Base-by-base conservation (phyloP, 1,140 invertebrate species). In the Drosophila insularis region DNA sequence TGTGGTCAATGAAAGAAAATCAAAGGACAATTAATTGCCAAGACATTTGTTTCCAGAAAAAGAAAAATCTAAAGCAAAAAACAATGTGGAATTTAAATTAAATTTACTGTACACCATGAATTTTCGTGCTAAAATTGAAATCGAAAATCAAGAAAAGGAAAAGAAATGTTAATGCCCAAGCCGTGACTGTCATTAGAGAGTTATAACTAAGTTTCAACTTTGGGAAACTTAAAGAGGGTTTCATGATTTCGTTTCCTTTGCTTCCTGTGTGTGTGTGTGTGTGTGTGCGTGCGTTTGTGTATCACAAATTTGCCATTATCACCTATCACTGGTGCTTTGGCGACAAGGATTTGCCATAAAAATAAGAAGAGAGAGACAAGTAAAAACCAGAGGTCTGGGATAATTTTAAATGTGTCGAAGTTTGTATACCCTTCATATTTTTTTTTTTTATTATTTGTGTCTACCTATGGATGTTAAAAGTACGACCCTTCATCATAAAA, bases 311-410 rank as follows among this genome's bases (percentile, higher is more conserved):
- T 89, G 84, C 87, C 87, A 90, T 90, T 90, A 90, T 90, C 87
- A 90, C 87, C 89, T 90, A 90, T 90, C 87, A 90, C 84, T 87
- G 81, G 79, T 73, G 82, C 78, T 86, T 89, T 90, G 87, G 70
- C 76, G 67, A 56, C 55, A 71, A 50, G 76, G 80, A 89, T 89
- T 89, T 89, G 73, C 54, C 72, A 76, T 76, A 76, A 76, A 75
- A 75, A 46, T 17, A 46, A 17, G 21, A 39, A 63, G 14, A n/a
- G n/a, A n/a, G 13, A 31, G 39, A 11, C 39, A n/a, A 40, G 39
- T 13, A 40, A 35, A 35, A 35, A 46, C 4, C 27, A 27, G 4
- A 27, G 4, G 27, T 27, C 27, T 27, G 27, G 4, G 27, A 27
- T 27, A 27, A 27, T 27, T 27, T 27, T 0, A 27, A 27, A 2